Evolutionary conservation across 2,113 vertebrate species (phyloP), one percentile per base, ranked within the genome.

Genomic region (Clarias magur): DNA sequence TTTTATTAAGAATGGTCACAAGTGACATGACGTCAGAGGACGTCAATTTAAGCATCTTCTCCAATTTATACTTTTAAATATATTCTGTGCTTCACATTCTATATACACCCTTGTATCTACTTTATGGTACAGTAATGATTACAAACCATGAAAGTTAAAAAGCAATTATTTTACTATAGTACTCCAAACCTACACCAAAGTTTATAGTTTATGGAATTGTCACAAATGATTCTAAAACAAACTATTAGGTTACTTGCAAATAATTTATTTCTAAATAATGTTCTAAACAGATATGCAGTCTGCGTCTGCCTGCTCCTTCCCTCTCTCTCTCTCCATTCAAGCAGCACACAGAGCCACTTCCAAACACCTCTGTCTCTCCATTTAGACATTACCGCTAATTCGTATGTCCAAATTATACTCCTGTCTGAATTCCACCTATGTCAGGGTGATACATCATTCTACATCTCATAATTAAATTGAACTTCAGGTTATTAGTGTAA

Each of bases 401-500:
- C 30, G 42, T 19, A 19, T 42, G 15, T 63, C 72, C 57, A 79
- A 79, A 79, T 57, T 80, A 54, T n/a, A 80, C 53, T 63, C 42
- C 65, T 84, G 34, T 59, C 21, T 70, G 42, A 68, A 54, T 59
- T 57, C 59, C 38, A 78, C 72, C 72, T 85, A 54, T n/a, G 23
- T 70, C 81, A 72, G 30, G 70, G 15, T 88, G 62, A 82, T 80
- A 80, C 56, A 6, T 67, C 42, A 80, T 70, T 81, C 68, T 81
- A 54, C 63, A 12, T 86, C 30, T 16, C 30, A 81, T 81, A 85
- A 79, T 82, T 63, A 81, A 76, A 83, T 54, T 82, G 25, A 2
- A 56, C 79, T 82, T 87, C 88, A 89, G 76, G 27, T 62, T 70
- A 53, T 4, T 53, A 75, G 75, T 65, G 82, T 87, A 82, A 82